Evolutionary conservation across 2,113 vertebrate species (phyloP).

Genomic region (Panthera uncia): DNA sequence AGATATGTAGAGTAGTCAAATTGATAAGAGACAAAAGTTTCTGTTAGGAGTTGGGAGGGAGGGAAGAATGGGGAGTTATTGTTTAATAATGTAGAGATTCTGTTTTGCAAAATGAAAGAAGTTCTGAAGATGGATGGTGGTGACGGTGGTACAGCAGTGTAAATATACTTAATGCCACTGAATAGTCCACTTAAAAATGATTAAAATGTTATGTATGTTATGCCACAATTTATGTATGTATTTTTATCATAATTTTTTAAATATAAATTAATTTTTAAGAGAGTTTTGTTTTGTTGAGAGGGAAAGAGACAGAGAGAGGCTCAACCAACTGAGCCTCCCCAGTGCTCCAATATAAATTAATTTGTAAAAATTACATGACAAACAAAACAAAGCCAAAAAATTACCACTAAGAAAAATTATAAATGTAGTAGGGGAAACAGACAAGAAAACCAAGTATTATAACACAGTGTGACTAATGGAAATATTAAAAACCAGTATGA

Average conservation of each 20-base stretch:
- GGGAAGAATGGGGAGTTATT: neutral
- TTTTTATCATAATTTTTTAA: neutral
- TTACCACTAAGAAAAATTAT: neutral
- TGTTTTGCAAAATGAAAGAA: neutral
- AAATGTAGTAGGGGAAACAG: neutral
- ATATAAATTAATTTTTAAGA: neutral
- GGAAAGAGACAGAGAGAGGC: too few species aligned
- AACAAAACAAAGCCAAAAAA: neutral
- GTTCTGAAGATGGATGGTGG: neutral
- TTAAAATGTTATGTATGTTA: neutral
- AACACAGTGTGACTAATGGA: neutral
- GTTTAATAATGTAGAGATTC: neutral
- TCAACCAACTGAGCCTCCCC: too few species aligned
- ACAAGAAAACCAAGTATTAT: neutral
- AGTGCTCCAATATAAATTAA: neutral
- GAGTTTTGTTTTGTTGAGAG: too few species aligned
- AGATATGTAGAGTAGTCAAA: neutral
- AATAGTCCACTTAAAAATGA: neutral
- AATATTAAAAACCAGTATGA: neutral
- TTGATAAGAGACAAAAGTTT: neutral
- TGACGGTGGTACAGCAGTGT: neutral
- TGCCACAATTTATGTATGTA: neutral
- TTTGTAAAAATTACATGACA: neutral
- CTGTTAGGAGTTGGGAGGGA: neutral
- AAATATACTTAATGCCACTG: neutral